Base-by-base conservation (phyloP, 2,888 invertebrate species). In the Leptothorax acervorum region DNA sequence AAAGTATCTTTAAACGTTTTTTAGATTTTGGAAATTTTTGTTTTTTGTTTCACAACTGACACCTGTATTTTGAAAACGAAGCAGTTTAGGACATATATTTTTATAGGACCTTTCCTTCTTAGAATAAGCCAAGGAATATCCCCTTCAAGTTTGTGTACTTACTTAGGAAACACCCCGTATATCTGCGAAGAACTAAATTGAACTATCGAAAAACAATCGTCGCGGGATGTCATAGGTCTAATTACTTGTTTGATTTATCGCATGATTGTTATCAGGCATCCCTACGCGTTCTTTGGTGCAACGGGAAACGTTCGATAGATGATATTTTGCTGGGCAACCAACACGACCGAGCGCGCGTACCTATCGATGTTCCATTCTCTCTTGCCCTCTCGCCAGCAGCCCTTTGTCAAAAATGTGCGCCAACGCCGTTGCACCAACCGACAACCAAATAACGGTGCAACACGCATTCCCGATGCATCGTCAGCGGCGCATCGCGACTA, bases 401-500 rank as follows among this genome's bases (percentile, higher is more conserved):
- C 60, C 48, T 81, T 60, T 79, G 79, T 79, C 57, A 79, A 79
- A 81, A 81, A 81, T 73, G 48, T 60, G 48, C 39, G 57, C 71
- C 23, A 48, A 71, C 84, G 82, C 73, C 78, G 86, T 75, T 66
- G 70, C 68, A 71, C 23, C 68, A 68, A 39, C 63, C 5, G 74
- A 78, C 75, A 60, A 71, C 39, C 66, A 63, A 84, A 79, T 65
- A 84, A 75, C 74, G 71, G 53, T 45, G 84, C 78, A 62, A 86
- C 78, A 57, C 55, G 76, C 79, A 70, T 68, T 81, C 55, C 57
- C 74, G 84, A 68, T 78, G 87, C 87, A 84, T 89, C 86, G 91
- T 91, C 87, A 90, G 85, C 88, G 86, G 66, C 76, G 85, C 82
- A 78, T 84, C 82, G 66, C 35, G 83, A 84, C 65, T 74, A 83